Conservation (phyloP, 2,113 vertebrate genomes). For the Tyrannus savana region DNA sequence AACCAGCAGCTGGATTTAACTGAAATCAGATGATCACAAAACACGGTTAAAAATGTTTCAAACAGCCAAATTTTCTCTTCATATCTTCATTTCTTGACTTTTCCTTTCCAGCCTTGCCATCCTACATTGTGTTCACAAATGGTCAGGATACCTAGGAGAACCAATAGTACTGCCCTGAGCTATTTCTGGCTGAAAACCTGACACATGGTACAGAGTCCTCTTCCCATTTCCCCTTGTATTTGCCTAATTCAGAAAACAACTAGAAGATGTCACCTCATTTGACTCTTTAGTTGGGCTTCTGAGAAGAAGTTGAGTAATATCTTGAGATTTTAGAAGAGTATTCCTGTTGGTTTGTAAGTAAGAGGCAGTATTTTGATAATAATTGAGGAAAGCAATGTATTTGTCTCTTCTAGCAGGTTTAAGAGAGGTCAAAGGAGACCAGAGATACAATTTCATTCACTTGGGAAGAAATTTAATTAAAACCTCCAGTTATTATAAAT, state of each 20-base stretch:
- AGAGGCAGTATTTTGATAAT: neutral
- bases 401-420: neutral
- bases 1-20: neutral
- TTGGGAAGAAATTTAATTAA: neutral
- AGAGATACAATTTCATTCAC: neutral
- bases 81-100: neutral
- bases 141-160: neutral
- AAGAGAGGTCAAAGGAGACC: neutral
- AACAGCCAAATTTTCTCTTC: neutral
- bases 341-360: neutral
- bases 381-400: neutral
- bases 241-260: neutral
- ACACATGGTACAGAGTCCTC: neutral
- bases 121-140: neutral
- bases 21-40: neutral
- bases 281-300: neutral
- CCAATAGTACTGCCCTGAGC: neutral
- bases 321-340: neutral
- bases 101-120: neutral
- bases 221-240: neutral
- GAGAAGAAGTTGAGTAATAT: neutral
- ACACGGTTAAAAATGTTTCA: neutral
- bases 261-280: neutral
- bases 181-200: neutral
- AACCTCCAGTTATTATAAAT: neutral